These are phyloP conservation scores for Calypte anna DNA, from an alignment of 2,113 vertebrate species.

Conservation along the genomic window DNA sequence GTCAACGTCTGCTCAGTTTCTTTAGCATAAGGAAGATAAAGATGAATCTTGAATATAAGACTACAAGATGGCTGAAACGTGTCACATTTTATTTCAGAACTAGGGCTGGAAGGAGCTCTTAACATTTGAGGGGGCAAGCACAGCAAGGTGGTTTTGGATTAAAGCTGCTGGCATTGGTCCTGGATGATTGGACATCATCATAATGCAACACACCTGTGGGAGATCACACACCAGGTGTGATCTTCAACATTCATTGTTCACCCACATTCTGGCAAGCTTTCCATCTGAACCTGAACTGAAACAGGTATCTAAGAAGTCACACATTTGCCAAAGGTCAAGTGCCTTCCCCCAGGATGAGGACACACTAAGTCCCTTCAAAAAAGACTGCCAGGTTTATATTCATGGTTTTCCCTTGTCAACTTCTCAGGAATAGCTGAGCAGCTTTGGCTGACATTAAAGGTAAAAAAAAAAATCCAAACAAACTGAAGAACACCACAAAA, in stretches of 20 bases:
- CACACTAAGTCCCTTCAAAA: neutral
- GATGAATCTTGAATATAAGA: neutral
- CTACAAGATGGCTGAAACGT: neutral
- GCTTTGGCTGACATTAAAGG: constrained; percentile 46
- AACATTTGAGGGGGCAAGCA: neutral
- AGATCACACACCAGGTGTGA: neutral
- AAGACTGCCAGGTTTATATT: neutral
- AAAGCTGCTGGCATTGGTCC: neutral
- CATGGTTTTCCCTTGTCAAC: neutral
- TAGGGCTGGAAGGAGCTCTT: neutral
- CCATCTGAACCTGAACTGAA: neutral
- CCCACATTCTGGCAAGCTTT: neutral
- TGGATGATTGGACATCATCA: neutral
- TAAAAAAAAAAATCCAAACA: neutral
- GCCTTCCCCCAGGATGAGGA: neutral
- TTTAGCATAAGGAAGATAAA: neutral
- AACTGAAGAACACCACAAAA: constrained; percentile 23
- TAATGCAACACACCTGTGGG: neutral
- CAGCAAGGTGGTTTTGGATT: neutral
- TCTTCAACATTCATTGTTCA: neutral
- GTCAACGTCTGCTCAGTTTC: neutral
- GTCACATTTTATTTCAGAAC: neutral
- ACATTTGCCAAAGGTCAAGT: constrained; percentile 25
- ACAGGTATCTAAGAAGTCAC: neutral
- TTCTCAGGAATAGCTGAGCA: constrained; percentile 14